Evolutionary conservation across 1,140 invertebrate species (phyloP), one percentile per base, ranked within the genome.

Genomic region (Meteorus sp.): DNA sequence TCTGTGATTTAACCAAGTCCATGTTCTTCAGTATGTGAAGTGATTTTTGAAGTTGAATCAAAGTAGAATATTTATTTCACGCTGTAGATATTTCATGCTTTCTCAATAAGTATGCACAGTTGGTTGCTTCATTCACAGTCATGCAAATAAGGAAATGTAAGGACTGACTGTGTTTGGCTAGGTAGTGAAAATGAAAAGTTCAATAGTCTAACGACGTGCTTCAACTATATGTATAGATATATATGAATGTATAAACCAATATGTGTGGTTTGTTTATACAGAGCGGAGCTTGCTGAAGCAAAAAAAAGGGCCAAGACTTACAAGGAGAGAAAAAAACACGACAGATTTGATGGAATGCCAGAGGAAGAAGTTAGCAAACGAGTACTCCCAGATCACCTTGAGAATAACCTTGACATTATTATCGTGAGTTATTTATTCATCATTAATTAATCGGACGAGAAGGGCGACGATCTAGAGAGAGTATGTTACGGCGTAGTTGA

Each of bases 321-420:
- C 66, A 94, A 94, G 78, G 91, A 93, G 78, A 87, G 93, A 65
- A 95, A 94, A 81, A 95, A 96, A 75, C 90, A 95, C 78, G 94
- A 98, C 81, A 86, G 95, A 60, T 98, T 98, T 80, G 95, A 98
- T 82, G 95, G 95, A 43, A 94, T 97, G 89, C 89, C 93, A 54
- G 95, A 98, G 81, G 94, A 97, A 75, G 95, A 98, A 85, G 94
- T 98, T 19, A 88, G 91, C 43, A 90, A 93, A 72, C 87, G 93
- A 68, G 92, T 90, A 53, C 84, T 98, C 73, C 95, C 95, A 45
- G 96, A 98, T 84, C 94, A 97, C 81, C 84, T 98, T 39, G 85
- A 89, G 41, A 86, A 88, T 76, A 93, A 95, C 83, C 86, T 98
- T 72, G 95, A 98, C 85, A 97, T 98, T 81, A 90, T 97, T 75